Conservation (phyloP, 2,888 invertebrate species). For the Hydrotaea cyrtoneurina region DNA sequence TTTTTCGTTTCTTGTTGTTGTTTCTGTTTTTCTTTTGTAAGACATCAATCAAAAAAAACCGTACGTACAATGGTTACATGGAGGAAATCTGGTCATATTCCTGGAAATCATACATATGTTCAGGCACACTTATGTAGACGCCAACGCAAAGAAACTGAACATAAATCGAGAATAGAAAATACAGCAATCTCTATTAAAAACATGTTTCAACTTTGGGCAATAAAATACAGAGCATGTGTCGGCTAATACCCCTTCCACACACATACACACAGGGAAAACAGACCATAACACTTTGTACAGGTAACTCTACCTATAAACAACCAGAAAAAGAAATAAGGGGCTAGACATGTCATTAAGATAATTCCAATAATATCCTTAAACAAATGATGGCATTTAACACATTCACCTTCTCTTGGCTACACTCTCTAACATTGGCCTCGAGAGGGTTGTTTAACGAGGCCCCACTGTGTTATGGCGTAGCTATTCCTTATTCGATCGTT, state of each 20-base stretch:
- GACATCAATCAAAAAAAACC: conserved; percentile 44
- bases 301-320: neutral
- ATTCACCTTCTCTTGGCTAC: too few species aligned
- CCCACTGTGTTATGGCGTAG: neutral
- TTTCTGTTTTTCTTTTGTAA: conserved; percentile 13
- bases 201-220: conserved; percentile 3
- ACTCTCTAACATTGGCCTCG: too few species aligned
- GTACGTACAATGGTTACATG: conserved; percentile 10
- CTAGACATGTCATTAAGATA: neutral
- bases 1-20: neutral
- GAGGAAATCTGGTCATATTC: conserved; percentile 31
- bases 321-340: neutral
- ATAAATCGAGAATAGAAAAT: conserved; percentile 1
- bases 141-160: neutral
- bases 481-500: neutral
- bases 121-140: neutral
- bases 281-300: neutral
- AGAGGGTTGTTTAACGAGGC: neutral
- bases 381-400: neutral
- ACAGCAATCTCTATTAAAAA: conserved; percentile 16
- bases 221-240: conserved; percentile 11
- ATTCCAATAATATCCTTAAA: neutral
- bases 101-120: conserved; percentile 19
- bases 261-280: neutral
- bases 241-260: neutral